Percentiles rank a stretch among this genome's conserved stretches.
Conservation (phyloP, 2,888 invertebrate species). For the Philonicus albiceps region DNA sequence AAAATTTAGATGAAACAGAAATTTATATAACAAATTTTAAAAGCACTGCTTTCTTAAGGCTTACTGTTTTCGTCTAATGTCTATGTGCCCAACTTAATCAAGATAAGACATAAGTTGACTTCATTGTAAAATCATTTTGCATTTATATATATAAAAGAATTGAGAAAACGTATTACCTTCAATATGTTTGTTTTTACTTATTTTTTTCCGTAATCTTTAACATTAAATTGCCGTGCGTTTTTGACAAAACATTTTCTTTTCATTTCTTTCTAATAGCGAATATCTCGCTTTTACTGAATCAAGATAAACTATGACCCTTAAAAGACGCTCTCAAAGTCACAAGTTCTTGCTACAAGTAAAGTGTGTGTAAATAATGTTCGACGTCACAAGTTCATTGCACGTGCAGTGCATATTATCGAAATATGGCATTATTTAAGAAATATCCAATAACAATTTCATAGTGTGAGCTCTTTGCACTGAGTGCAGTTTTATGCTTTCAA, state of each 20-base stretch:
- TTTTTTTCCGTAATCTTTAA: neutral
- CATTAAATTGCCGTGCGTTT: neutral
- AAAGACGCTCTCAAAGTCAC: neutral
- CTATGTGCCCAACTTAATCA: neutral
- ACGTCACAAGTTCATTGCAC: neutral
- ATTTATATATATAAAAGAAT: conserved; percentile 12
- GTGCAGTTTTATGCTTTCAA: neutral
- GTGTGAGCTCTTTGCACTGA: neutral
- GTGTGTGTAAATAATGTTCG: neutral
- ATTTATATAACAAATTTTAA: neutral
- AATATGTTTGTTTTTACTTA: neutral
- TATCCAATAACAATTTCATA: neutral
- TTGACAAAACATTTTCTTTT: neutral
- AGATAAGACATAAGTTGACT: neutral
- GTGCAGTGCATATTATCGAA: neutral
- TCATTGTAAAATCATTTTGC: neutral
- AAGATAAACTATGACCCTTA: neutral
- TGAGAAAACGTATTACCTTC: neutral
- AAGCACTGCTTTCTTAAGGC: neutral
- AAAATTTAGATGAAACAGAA: neutral
- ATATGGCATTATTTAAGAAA: neutral
- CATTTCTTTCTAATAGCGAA: neutral
- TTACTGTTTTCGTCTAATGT: neutral
- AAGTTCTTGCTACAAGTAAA: neutral
- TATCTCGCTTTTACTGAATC: neutral